Percentiles rank a stretch among this genome's conserved stretches.
phyloP scores from a whole-genome alignment of 1,140 invertebrate species.

The Zaprionus capensis region DNA sequence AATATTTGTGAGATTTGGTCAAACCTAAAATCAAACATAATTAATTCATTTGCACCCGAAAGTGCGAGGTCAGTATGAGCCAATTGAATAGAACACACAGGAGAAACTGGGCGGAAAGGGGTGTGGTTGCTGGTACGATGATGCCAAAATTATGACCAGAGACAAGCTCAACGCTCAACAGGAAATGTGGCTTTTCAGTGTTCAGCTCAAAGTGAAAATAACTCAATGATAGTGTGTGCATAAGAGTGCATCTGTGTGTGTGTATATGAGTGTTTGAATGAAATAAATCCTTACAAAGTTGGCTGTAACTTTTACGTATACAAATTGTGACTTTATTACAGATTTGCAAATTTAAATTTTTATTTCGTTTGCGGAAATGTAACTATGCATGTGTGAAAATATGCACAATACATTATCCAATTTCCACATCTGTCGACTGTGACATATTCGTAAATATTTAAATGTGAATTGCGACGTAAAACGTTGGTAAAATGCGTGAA shows the following conservation, averaged over 20 bases:
- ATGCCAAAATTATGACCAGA: too few species aligned
- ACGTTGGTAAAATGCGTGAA: slow-evolving; percentile 10
- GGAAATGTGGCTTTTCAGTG: background rate
- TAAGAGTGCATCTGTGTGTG: slow-evolving; percentile 1
- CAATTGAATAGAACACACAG: background rate
- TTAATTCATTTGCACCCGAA: slow-evolving; percentile 35
- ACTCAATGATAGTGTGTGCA: background rate
- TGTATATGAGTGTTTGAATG: background rate
- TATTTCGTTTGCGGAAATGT: background rate
- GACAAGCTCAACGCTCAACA: too few species aligned
- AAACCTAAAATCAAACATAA: slow-evolving; percentile 28
- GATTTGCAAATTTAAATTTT: background rate
- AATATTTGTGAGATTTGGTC: too few species aligned
- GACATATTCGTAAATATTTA: slow-evolving; percentile 53
- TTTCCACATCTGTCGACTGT: slow-evolving; percentile 7
- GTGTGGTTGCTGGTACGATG: too few species aligned
- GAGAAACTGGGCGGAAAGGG: too few species aligned
- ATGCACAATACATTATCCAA: background rate
- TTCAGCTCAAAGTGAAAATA: background rate
- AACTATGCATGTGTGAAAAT: background rate
- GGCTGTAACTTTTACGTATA: background rate
- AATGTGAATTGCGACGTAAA: slow-evolving; percentile 47
- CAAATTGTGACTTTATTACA: background rate
- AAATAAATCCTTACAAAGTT: background rate
- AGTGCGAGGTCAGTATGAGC: slow-evolving; percentile 16